Base-by-base conservation (phyloP, 1,140 invertebrate genomes). In the Portunus trituberculatus region DNA sequence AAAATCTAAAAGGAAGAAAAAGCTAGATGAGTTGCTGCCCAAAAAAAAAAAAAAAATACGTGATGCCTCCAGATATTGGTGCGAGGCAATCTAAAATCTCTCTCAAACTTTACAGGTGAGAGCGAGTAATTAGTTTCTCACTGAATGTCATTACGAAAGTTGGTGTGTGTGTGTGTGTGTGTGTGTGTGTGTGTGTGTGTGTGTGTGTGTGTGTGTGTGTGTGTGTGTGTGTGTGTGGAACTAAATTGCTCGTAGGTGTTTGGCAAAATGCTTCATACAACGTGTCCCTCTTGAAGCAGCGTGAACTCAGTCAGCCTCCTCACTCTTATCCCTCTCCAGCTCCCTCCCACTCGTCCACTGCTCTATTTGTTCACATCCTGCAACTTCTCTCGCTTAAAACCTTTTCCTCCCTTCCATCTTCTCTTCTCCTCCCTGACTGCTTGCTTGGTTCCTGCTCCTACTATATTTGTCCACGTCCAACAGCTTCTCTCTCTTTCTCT, bases 131-230 rank as follows among this genome's bases (percentile, higher is more conserved):
- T 92, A 83, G 59, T 82, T 32, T 76, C n/a, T n/a, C 91, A 28
- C 67, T 82, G 67, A 83, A 92, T 92, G 46, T 92, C 59, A 83
- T 92, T 92, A 39, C 59, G 31, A 31, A 92, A 82, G 86, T 88
- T 52, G 29, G 46, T 93, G 76, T 93, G 76, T 93, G 76, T 93
- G 76, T 93, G 76, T 93, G 76, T 93, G 76, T 93, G 76, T 93
- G 76, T 93, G 76, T 93, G 76, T 93, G 76, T 93, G 83, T 93
- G 59, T 92, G 59, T 92, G 59, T 92, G 59, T 92, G 59, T 92
- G 59, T 92, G 31, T 82, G 31, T 92, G 31, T 82, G 59, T 92
- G 59, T 83, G 31, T 39, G 31, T 86, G 31, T 82, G 28, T 93
- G n/a, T 86, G 32, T 93, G 32, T 93, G 16, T 93, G 25, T 82